Evolutionary conservation across 2,797 vertebrate genomes (phyloP).

Genomic region (Aldrovandia affinis): DNA sequence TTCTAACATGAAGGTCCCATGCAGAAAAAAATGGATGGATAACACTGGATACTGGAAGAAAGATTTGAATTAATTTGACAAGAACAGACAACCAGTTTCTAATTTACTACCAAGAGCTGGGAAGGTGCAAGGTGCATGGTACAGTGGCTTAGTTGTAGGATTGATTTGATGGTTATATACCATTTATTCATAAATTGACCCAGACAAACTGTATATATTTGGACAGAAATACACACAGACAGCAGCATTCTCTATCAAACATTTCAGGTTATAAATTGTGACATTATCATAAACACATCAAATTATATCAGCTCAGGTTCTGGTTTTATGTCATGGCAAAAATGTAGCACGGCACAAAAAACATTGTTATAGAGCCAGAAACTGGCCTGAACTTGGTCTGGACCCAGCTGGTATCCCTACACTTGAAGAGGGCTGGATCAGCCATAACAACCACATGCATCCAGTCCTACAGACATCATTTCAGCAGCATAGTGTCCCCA

Average conservation of each 20-base stretch:
- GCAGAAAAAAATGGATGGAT: too few species aligned
- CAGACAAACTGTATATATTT: not conserved
- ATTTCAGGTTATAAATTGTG: too few species aligned
- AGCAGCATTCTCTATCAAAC: too few species aligned
- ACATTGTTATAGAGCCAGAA: not conserved
- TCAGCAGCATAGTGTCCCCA: not conserved
- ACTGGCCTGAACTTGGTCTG: not conserved
- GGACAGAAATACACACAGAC: not conserved
- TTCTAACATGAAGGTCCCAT: too few species aligned
- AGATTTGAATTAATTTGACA: too few species aligned
- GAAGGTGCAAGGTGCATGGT: not conserved
- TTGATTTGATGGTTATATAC: not conserved
- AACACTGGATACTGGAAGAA: too few species aligned
- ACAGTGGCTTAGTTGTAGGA: not conserved
- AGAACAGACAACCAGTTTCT: not conserved
- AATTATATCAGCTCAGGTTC: not conserved
- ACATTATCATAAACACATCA: not conserved
- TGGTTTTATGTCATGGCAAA: not conserved
- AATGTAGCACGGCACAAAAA: not conserved
- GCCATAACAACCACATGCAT: not conserved
- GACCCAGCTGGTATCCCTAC: not conserved
- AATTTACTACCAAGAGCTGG: not conserved
- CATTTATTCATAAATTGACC: not conserved
- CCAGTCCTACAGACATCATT: not conserved
- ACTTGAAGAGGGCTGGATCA: not conserved